Conservation (phyloP, 2,888 invertebrate species). For the Drosophila borborema region DNA sequence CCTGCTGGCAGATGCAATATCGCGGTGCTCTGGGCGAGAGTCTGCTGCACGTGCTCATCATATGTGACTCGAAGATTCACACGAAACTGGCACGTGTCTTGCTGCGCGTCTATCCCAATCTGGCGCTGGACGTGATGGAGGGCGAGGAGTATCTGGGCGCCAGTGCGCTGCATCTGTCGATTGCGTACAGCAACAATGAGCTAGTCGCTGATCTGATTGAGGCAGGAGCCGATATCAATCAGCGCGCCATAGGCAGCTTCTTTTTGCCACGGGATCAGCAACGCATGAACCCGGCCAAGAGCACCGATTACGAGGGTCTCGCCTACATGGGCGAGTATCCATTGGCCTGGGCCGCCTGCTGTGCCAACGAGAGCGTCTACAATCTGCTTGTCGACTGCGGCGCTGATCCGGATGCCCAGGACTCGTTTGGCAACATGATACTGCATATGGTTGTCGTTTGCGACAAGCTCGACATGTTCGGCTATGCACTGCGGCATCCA, state of each 20-base stretch:
- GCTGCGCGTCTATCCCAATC: slow-evolving; percentile 95
- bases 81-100: slow-evolving; percentile 92
- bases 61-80: slow-evolving; percentile 94
- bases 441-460: slow-evolving; percentile 99
- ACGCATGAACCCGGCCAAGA: slow-evolving; percentile 89
- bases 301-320: slow-evolving; percentile 97
- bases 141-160: slow-evolving; percentile 99
- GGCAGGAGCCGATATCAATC: slow-evolving; percentile 95
- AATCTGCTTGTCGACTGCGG: slow-evolving; percentile 96
- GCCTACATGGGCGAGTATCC: slow-evolving; percentile 99
- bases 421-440: slow-evolving; percentile 98
- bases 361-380: slow-evolving; percentile 98
- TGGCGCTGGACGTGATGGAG: slow-evolving; percentile 97
- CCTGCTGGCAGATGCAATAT: slow-evolving; percentile 99
- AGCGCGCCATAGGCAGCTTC: slow-evolving; percentile 97
- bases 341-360: slow-evolving; percentile 98
- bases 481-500: slow-evolving; percentile 98
- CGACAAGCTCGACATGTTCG: slow-evolving; percentile 99
- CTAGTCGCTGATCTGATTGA: slow-evolving; percentile 96
- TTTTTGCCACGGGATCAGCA: slow-evolving; percentile 98
- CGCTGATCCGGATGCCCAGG: slow-evolving; percentile 98
- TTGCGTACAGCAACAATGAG: slow-evolving; percentile 98
- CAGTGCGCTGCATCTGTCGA: slow-evolving; percentile 97
- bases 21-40: slow-evolving; percentile 98
- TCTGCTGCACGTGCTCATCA: slow-evolving; percentile 96